Evolutionary conservation across 2,888 invertebrate species (phyloP).

Genomic region (Dasypolia templi): DNA sequence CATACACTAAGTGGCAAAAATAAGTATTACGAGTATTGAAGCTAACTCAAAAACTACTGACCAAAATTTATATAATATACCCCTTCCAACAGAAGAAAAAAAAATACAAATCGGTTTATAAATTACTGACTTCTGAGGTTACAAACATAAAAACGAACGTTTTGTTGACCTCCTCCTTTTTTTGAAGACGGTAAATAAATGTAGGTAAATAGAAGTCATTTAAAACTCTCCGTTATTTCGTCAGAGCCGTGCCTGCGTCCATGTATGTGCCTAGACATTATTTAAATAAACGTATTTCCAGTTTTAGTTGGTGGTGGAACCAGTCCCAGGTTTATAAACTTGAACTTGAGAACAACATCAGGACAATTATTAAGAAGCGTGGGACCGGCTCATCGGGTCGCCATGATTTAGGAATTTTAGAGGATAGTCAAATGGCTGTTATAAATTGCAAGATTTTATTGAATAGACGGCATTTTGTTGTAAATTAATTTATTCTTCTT

Average conservation of each 20-base stretch:
- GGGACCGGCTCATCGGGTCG: constrained; percentile 25
- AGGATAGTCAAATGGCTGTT: not conserved
- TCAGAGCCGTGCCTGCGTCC: constrained; percentile 21
- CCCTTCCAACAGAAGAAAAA: too few relatives aligned
- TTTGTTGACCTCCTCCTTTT: too few relatives aligned
- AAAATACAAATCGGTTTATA: too few relatives aligned
- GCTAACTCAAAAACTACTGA: too few relatives aligned
- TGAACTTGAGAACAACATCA: constrained; percentile 65
- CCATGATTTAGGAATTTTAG: not conserved
- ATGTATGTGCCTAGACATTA: constrained; percentile 33
- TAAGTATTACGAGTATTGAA: too few relatives aligned
- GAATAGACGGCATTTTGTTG: not conserved
- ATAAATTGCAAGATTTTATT: not conserved
- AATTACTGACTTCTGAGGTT: too few relatives aligned
- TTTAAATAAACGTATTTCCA: constrained; percentile 40
- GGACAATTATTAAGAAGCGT: constrained; percentile 15
- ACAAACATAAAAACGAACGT: too few relatives aligned
- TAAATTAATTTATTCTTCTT: too few relatives aligned
- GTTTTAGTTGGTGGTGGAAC: constrained; percentile 52
- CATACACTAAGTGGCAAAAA: too few relatives aligned
- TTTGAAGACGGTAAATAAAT: not conserved
- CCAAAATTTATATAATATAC: too few relatives aligned
- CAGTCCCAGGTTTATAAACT: constrained; percentile 55
- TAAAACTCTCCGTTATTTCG: constrained; percentile 58
- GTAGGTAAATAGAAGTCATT: constrained; percentile 10